Percentiles rank a stretch among this genome's conserved stretches.
Evolutionary conservation across 2,797 vertebrate genomes (phyloP).

Genomic region (Sebastes taczanowskii): DNA sequence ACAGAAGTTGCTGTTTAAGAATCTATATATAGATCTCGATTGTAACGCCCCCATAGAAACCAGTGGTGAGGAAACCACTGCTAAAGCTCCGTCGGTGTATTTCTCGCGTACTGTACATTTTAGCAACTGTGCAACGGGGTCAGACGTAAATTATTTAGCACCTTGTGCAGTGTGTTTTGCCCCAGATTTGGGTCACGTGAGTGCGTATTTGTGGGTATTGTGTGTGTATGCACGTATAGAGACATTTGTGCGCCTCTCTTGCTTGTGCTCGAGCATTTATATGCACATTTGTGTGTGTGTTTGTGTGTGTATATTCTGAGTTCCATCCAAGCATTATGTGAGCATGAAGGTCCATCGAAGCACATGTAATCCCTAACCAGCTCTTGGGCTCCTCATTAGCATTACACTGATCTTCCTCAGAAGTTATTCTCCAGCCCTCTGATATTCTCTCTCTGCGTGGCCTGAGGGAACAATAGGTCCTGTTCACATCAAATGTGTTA

Average conservation of each 20-base stretch:
- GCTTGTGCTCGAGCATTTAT: slow-evolving; percentile 8
- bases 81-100: slow-evolving; percentile 25
- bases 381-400: slow-evolving; percentile 70
- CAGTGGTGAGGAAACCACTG: slow-evolving; percentile 27
- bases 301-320: slow-evolving; percentile 28
- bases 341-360: slow-evolving; percentile 60
- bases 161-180: slow-evolving; percentile 65
- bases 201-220: slow-evolving; percentile 21
- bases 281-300: slow-evolving; percentile 3
- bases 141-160: slow-evolving; percentile 78
- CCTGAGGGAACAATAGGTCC: slow-evolving; percentile 59
- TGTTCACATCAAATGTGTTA: slow-evolving; percentile 65
- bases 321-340: slow-evolving; percentile 65
- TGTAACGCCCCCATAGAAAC: neutral
- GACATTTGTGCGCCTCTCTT: neutral
- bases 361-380: slow-evolving; percentile 69
- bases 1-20: neutral
- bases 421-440: slow-evolving; percentile 59
- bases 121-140: slow-evolving; percentile 75
- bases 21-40: neutral
- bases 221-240: neutral
- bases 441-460: slow-evolving; percentile 42
- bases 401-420: slow-evolving; percentile 61
- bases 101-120: slow-evolving; percentile 66
- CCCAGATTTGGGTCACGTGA: slow-evolving; percentile 66